Conservation (phyloP, 2,113 vertebrate species). For the Corvus moneduloides region DNA sequence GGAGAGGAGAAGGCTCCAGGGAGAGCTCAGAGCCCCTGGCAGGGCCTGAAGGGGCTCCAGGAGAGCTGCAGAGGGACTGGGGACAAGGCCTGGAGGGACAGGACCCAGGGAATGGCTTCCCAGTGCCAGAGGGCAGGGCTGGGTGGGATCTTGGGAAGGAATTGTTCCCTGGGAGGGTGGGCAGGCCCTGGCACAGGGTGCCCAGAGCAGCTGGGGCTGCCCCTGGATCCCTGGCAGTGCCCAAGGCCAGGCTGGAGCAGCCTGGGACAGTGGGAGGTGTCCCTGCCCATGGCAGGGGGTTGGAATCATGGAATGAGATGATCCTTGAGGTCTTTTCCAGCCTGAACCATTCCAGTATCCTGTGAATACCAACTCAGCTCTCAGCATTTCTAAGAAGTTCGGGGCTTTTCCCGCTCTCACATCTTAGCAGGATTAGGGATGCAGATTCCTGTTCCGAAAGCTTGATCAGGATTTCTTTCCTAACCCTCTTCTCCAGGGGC, state of each 20-base stretch:
- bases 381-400: neutral
- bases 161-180: rapidly evolving
- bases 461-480: neutral
- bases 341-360: neutral
- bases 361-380: neutral
- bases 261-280: neutral
- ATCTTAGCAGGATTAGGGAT: neutral
- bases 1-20: neutral
- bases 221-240: neutral
- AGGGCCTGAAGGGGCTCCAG: neutral
- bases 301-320: neutral
- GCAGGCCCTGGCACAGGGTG: rapidly evolving
- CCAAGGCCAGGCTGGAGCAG: neutral
- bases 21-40: neutral
- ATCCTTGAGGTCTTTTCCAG: neutral
- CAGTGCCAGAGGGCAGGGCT: rapidly evolving
- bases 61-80: neutral
- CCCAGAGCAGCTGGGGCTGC: neutral
- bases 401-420: neutral
- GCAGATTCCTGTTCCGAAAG: neutral
- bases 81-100: neutral
- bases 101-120: neutral
- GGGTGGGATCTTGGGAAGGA: rapidly evolving
- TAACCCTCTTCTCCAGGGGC: neutral
- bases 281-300: neutral